A percentile compares a stretch with the other conserved stretches of the same genome.
Evolutionary conservation across 2,888 invertebrate genomes (phyloP).

Genomic region (Willowsia nigromaculata): DNA sequence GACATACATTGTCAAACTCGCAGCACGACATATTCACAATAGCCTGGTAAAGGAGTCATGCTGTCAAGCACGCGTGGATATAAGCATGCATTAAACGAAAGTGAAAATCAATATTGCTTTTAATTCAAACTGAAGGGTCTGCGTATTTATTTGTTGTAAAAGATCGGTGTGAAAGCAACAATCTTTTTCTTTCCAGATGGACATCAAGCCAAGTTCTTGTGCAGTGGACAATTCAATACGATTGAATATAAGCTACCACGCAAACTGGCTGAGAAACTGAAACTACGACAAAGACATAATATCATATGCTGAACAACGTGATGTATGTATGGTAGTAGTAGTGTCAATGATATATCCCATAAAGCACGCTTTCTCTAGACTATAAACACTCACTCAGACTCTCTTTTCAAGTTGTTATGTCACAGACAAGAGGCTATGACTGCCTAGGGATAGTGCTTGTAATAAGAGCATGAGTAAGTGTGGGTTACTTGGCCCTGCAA

Average conservation of each 20-base stretch:
- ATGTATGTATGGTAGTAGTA: no score
- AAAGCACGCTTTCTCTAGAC: neutral
- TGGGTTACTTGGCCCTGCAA: neutral
- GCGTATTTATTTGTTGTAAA: neutral
- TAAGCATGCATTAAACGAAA: neutral
- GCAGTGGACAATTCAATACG: neutral
- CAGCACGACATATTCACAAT: no score
- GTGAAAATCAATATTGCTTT: neutral
- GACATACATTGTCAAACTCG: no score
- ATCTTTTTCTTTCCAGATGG: slow-evolving; percentile 14
- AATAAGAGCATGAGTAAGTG: neutral
- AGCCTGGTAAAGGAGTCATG: no score
- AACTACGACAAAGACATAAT: no score
- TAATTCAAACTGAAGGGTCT: neutral
- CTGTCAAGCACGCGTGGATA: no score
- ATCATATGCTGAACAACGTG: no score
- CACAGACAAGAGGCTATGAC: neutral
- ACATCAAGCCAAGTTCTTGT: neutral
- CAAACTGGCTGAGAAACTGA: no score
- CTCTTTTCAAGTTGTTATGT: neutral
- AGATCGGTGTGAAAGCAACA: neutral
- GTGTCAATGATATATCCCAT: neutral
- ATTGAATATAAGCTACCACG: neutral
- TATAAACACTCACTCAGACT: neutral
- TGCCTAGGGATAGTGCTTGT: neutral